phyloP scores from a whole-genome alignment of 2,888 invertebrate species.

The Caenorhabditis sp. region DNA sequence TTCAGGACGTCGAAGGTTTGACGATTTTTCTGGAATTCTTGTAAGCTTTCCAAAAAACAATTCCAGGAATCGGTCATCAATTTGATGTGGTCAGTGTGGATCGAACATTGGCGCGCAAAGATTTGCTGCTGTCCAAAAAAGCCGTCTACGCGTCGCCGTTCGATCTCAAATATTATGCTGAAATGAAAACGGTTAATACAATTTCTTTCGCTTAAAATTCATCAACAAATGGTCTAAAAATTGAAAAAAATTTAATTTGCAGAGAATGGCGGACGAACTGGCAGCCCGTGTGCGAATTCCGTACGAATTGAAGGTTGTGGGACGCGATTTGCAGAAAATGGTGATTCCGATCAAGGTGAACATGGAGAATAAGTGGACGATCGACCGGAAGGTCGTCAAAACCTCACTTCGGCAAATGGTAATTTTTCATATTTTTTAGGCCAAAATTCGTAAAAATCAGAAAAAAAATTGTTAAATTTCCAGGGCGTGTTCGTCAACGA shows the following conservation, averaged over 20 bases:
- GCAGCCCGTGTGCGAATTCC: conserved; percentile 73
- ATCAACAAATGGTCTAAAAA: background rate
- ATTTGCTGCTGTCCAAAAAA: conserved; percentile 69
- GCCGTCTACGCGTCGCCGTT: conserved; percentile 78
- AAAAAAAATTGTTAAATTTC: no score
- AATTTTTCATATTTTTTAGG: no score
- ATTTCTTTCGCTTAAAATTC: no score
- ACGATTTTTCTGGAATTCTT: background rate
- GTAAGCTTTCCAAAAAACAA: background rate
- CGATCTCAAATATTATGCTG: conserved; percentile 75
- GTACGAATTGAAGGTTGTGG: conserved; percentile 67
- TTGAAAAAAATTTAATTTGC: conserved; percentile 16
- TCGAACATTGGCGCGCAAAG: conserved; percentile 65
- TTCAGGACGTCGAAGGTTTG: conserved; percentile 76
- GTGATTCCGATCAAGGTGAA: conserved; percentile 73
- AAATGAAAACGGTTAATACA: conserved; percentile 69
- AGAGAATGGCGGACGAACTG: conserved; percentile 76
- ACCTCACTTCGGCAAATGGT: conserved; percentile 70
- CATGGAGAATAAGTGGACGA: conserved; percentile 74
- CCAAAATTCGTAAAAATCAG: background rate
- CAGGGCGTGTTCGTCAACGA: conserved; percentile 84
- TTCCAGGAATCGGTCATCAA: conserved; percentile 75
- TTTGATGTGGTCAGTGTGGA: conserved; percentile 75
- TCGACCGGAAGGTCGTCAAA: conserved; percentile 67
- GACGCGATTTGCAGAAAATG: conserved; percentile 68